A percentile compares a stretch with the other conserved stretches of the same genome.
Conservation (phyloP, 1,140 invertebrate genomes). For the Bombus polaris region DNA sequence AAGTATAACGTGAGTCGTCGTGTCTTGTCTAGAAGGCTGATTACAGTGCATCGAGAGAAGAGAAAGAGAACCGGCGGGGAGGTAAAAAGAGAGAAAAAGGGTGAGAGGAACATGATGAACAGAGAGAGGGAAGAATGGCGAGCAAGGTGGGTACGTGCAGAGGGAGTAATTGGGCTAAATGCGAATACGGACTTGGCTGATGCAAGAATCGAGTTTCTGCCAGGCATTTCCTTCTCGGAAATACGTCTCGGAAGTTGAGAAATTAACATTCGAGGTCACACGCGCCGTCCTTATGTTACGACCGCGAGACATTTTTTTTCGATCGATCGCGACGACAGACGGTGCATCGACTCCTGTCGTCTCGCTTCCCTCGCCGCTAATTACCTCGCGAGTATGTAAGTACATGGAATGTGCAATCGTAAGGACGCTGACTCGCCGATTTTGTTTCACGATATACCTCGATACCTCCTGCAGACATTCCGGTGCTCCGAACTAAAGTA, state of each 20-base stretch:
- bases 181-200: constrained; percentile 53
- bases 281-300: background rate
- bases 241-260: constrained; percentile 21
- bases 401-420: background rate
- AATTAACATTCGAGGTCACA: constrained; percentile 9
- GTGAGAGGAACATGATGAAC: background rate
- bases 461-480: background rate
- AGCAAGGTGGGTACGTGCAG: background rate
- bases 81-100: background rate
- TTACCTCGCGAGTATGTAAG: background rate
- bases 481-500: background rate
- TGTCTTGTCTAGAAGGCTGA: constrained; percentile 57
- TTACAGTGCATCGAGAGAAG: constrained; percentile 23
- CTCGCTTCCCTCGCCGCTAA: constrained; percentile 1
- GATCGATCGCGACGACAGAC: background rate
- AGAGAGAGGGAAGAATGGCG: background rate
- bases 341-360: background rate
- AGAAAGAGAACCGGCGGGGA: background rate
- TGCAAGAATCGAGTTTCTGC: constrained; percentile 54
- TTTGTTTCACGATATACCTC: background rate
- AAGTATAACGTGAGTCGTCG: constrained; percentile 62
- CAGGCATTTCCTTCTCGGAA: constrained; percentile 50
- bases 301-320: background rate
- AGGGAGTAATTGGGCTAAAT: constrained; percentile 58
- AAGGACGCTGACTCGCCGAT: background rate